Evolutionary conservation across 2,113 vertebrate species (phyloP), one percentile per base, ranked within the genome.

Genomic region (Tretioscincus oriximinensis): DNA sequence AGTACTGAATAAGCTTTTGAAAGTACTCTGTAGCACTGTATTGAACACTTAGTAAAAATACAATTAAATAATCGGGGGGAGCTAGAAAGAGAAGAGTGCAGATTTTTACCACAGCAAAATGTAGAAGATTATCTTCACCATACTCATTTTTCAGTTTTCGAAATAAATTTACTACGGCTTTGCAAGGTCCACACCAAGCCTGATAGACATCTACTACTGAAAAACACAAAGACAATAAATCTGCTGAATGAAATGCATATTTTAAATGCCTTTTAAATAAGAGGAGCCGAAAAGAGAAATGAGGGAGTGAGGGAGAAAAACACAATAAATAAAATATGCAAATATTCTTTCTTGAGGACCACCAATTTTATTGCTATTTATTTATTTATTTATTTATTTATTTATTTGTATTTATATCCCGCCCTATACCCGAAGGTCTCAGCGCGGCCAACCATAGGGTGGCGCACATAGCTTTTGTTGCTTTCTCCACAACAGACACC

Each of bases 111-210:
- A 91, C 88, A 0, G 77, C 94, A 90, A 96, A 96, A 84, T 95
- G 90, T 63, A 96, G 83, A 69, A 94, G 2, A 47, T 94, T 86
- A 0, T 96, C 95, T 21, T 96, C 94, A 1, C 89, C 78, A 1
- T 88, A 87, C 11, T 96, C 92, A 0, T 60, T 92, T 91, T 90
- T 94, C 84, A 96, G 28, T 86, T 89, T 95, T 89, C 78, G 91
- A 81, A 96, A 91, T 81, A 95, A 84, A 76, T 66, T 29, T 41
- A 88, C 18, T 51, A 94, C 88, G 47, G 94, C 94, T 95, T 95
- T 96, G 91, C 95, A 96, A 78, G 95, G 95, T 77, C 95, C 95
- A 77, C 94, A 96, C 94, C 95, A 96, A 78, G 91, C 90, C 86
- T 93, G 94, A 80, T 95, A 92, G 22, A 95, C 93, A 60, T 96